Percentiles rank a stretch among this genome's conserved stretches.
Evolutionary conservation across 2,888 invertebrate genomes (phyloP).

Genomic region (Tachina fera): DNA sequence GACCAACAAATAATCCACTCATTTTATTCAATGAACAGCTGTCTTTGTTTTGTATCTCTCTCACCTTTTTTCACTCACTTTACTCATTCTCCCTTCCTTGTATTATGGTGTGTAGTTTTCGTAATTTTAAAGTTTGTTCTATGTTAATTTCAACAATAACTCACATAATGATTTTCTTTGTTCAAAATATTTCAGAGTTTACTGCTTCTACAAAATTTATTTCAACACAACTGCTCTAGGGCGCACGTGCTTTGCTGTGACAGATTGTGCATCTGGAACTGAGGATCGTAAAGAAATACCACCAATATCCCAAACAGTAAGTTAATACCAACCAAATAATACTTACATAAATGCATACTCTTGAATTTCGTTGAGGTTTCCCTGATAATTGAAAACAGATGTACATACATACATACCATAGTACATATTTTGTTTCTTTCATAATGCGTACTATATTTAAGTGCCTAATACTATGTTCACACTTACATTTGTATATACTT

Average conservation of each 20-base stretch:
- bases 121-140: constrained; percentile 22
- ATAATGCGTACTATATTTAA: too few species aligned
- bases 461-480: too few species aligned
- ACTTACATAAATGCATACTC: not conserved
- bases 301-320: constrained; percentile 47
- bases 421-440: not conserved
- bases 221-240: constrained; percentile 31
- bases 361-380: constrained; percentile 47
- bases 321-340: constrained; percentile 54
- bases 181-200: constrained; percentile 11
- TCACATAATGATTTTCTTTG: constrained; percentile 61
- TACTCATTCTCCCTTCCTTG: constrained; percentile 26
- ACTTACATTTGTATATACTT: too few species aligned
- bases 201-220: constrained; percentile 32
- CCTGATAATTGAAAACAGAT: constrained; percentile 47
- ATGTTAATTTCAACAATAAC: constrained; percentile 35
- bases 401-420: too few species aligned
- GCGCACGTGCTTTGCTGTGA: constrained; percentile 55
- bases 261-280: constrained; percentile 38
- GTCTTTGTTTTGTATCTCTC: constrained; percentile 27
- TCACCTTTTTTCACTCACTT: constrained; percentile 4
- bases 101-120: constrained; percentile 8
- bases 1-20: constrained; percentile 43
- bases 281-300: constrained; percentile 50
- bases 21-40: constrained; percentile 42